Conservation (phyloP, 2,797 vertebrate species). For the Pseudochromis fuscus region DNA sequence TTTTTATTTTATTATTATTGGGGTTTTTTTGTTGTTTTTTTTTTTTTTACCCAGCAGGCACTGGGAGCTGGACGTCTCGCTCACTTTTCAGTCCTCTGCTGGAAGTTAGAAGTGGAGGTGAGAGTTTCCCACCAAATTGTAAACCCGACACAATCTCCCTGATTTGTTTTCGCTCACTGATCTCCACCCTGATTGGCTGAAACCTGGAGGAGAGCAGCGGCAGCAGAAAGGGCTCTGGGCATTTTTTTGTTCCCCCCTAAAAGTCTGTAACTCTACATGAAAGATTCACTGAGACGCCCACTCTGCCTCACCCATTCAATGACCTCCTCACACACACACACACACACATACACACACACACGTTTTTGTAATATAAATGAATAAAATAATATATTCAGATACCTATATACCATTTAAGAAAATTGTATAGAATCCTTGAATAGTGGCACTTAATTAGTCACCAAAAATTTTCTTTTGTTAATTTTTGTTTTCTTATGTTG, state of each 20-base stretch:
- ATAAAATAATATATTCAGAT: slow-evolving; percentile 88
- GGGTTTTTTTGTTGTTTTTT: not conserved
- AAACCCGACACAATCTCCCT: not conserved
- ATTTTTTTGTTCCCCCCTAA: slow-evolving; percentile 24
- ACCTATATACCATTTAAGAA: slow-evolving; percentile 85
- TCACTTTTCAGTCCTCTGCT: slow-evolving; percentile 10
- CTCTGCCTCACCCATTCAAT: slow-evolving; percentile 58
- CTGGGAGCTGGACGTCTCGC: slow-evolving; percentile 58
- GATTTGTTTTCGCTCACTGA: not conserved
- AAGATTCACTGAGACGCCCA: slow-evolving; percentile 48
- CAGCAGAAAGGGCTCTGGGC: slow-evolving; percentile 63
- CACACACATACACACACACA: slow-evolving; percentile 3
- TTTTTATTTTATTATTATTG: too few species aligned
- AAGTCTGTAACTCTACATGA: slow-evolving; percentile 49
- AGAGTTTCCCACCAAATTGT: slow-evolving; percentile 3
- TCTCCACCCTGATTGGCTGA: slow-evolving; percentile 35
- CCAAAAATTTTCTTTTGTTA: slow-evolving; percentile 68
- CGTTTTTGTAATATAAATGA: slow-evolving; percentile 84
- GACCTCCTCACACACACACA: slow-evolving; percentile 50
- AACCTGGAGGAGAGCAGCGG: slow-evolving; percentile 25
- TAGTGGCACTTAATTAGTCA: slow-evolving; percentile 85
- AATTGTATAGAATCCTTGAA: slow-evolving; percentile 85
- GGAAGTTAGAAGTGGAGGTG: slow-evolving; percentile 22
- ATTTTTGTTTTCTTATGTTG: slow-evolving; percentile 66
- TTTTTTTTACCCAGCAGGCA: slow-evolving; percentile 67